Evolutionary conservation across 1,140 invertebrate genomes (phyloP).

Genomic region (Leptinotarsa undecemlineata): DNA sequence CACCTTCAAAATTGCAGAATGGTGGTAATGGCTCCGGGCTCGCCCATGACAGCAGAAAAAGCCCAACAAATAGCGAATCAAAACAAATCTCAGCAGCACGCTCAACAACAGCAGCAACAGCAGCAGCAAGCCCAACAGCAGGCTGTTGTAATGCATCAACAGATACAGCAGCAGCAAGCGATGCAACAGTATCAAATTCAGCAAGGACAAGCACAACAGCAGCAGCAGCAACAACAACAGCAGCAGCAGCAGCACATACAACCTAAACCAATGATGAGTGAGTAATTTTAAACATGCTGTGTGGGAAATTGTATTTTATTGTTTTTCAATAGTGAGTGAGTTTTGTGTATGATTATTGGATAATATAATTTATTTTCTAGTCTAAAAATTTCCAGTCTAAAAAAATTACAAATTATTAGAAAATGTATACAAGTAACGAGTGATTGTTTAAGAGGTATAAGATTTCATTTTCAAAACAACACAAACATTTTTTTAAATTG

Average conservation of each 20-base stretch:
- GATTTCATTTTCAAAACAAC: no score
- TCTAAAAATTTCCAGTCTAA: no score
- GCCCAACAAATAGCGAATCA: slow-evolving; percentile 57
- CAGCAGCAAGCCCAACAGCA: slow-evolving; percentile 57
- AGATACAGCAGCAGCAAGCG: slow-evolving; percentile 55
- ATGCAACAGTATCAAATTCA: slow-evolving; percentile 52
- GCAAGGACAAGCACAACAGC: slow-evolving; percentile 55
- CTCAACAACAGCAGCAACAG: slow-evolving; percentile 54
- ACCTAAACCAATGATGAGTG: slow-evolving; percentile 62
- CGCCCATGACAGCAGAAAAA: slow-evolving; percentile 55
- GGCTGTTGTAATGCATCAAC: slow-evolving; percentile 52
- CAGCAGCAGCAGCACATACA: slow-evolving; percentile 60
- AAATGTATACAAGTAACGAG: no score
- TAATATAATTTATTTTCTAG: no score
- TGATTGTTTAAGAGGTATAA: no score
- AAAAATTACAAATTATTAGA: no score
- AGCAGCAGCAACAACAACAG: slow-evolving; percentile 54
- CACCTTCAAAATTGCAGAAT: slow-evolving; percentile 53
- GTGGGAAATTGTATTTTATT: no score
- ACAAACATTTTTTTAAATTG: no score
- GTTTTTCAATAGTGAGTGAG: no score
- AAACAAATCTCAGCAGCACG: slow-evolving; percentile 57
- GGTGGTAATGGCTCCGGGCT: slow-evolving; percentile 60
- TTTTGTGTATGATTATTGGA: no score
- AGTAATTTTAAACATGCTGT: slow-evolving; percentile 32